These are phyloP conservation scores for Drosophila ezoana DNA, from an alignment of 2,888 invertebrate species.

Conservation along the genomic window DNA sequence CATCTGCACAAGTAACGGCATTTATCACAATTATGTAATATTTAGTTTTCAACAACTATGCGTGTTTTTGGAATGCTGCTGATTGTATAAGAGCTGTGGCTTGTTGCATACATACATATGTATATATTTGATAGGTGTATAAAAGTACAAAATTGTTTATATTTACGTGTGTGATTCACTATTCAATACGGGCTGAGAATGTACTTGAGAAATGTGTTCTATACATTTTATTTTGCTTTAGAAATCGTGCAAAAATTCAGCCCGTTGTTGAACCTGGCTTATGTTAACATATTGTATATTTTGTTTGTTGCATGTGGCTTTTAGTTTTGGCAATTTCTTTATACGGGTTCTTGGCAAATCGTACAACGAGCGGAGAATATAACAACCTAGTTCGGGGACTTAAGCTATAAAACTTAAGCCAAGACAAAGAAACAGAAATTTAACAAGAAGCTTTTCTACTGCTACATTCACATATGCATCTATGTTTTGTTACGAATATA, in stretches of 20 bases:
- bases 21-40: constrained; percentile 75
- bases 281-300: constrained; percentile 17
- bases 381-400: constrained; percentile 46
- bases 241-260: constrained; percentile 5
- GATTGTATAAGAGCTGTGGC: constrained; percentile 35
- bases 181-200: constrained; percentile 27
- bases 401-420: constrained; percentile 43
- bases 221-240: constrained; percentile 20
- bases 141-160: constrained; percentile 73
- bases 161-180: constrained; percentile 25
- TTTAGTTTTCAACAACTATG: constrained; percentile 71
- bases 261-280: constrained; percentile 18
- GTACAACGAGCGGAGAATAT: constrained; percentile 50
- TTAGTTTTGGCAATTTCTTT: constrained; percentile 66
- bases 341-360: constrained; percentile 57
- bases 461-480: constrained; percentile 54
- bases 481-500: constrained; percentile 24
- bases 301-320: constrained; percentile 18
- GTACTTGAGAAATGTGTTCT: constrained; percentile 15
- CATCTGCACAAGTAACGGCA: constrained; percentile 70
- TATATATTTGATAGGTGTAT: constrained; percentile 44
- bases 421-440: constrained; percentile 62
- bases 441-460: constrained; percentile 72
- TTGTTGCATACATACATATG: constrained; percentile 14
- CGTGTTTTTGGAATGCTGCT: constrained; percentile 72